Evolutionary conservation across 1,140 invertebrate genomes (phyloP), one percentile per base, ranked within the genome.

Genomic region (Phortica variegata): DNA sequence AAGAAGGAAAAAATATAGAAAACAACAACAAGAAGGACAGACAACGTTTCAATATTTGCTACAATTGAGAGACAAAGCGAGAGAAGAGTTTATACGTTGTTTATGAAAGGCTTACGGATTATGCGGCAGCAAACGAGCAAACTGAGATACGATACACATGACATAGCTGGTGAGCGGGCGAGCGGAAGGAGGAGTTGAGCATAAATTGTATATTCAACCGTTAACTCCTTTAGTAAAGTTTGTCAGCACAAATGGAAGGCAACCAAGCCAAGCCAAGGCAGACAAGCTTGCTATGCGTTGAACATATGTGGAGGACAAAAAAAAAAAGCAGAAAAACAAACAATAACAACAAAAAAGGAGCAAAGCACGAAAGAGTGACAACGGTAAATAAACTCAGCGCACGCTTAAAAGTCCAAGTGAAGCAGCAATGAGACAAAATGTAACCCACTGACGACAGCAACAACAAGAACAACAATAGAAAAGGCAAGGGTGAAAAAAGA

Each of bases 21-120:
- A 15, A 15, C 9, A 15, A 34, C 32, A 34, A n/a, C 9, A 13
- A 15, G 36, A 34, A 23, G 19, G 18, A n/a, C 39, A 38, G 43
- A 42, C 43, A 37, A 39, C 38, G 39, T 26, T 26, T 26, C 43
- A 49, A 53, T 55, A 66, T 60, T 61, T 66, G 50, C 59, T 62
- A 66, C 62, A 66, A 60, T 66, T 66, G 59, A 66, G 63, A 66
- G n/a, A n/a, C n/a, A n/a, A n/a, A n/a, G n/a, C n/a, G n/a, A n/a
- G n/a, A n/a, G n/a, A 62, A 62, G 62, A 66, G 68, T 66, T 66
- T 57, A 66, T 66, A 59, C 57, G 56, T 57, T 50, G 63, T 50
- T 66, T 66, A 68, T 66, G 54, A 62, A 66, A 60, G 63, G 63
- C 62, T 66, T 66, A 57, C 32, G 36, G 46, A 52, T 53, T 60